phyloP scores from a whole-genome alignment of 2,888 invertebrate genomes.

The Nineta flava region DNA sequence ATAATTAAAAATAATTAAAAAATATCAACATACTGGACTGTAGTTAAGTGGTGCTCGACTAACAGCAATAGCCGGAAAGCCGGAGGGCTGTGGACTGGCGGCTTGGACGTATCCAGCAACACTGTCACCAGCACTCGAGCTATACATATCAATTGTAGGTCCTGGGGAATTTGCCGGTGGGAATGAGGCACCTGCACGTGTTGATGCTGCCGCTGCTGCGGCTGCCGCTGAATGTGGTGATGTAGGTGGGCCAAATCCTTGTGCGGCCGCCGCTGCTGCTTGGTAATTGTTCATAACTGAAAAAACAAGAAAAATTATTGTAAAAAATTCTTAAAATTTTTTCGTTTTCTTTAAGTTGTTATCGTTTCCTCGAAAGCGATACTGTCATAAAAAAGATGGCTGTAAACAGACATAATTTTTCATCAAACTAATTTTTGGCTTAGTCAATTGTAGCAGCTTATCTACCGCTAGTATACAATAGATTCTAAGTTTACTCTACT shows the following conservation, averaged over 20 bases:
- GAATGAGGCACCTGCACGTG: constrained; percentile 61
- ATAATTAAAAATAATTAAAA: too few relatives aligned
- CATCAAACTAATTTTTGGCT: too few relatives aligned
- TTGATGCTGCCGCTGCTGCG: constrained; percentile 25
- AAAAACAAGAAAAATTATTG: not conserved
- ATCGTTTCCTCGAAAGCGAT: too few relatives aligned
- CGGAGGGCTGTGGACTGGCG: constrained; percentile 91
- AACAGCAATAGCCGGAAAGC: constrained; percentile 86
- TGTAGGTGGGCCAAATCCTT: constrained; percentile 67
- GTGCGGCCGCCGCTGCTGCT: constrained; percentile 58
- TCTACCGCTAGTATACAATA: too few relatives aligned
- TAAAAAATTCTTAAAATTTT: not conserved
- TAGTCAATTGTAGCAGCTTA: too few relatives aligned
- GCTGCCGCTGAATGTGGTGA: constrained; percentile 58
- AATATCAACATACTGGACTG: constrained; percentile 61
- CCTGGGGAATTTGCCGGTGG: constrained; percentile 87
- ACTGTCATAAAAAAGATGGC: too few relatives aligned
- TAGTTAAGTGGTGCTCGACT: constrained; percentile 87
- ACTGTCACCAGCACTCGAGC: constrained; percentile 66
- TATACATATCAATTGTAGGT: constrained; percentile 85
- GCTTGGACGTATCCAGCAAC: constrained; percentile 89
- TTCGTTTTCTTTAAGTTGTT: not conserved
- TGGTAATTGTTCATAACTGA: constrained; percentile 95
- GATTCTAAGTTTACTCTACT: too few relatives aligned
- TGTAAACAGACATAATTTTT: too few relatives aligned